Conservation (phyloP, 2,113 vertebrate genomes). For the Pandion haliaetus region DNA sequence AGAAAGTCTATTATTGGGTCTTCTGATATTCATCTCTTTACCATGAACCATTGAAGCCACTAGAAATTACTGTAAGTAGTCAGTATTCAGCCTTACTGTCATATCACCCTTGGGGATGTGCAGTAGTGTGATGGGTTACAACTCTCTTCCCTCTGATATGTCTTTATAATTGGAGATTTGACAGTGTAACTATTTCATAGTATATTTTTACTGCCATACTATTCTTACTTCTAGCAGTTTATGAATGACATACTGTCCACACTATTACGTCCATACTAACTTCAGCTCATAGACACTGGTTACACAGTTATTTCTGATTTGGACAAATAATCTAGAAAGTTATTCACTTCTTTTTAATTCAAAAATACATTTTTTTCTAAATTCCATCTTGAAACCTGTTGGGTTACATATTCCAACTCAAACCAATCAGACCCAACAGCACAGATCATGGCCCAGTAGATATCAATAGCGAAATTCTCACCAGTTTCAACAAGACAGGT, state of each 20-base stretch:
- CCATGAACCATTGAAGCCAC: slow-evolving; percentile 42
- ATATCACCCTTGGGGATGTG: slow-evolving; percentile 31
- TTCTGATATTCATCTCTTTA: slow-evolving; percentile 36
- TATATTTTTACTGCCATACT: slow-evolving; percentile 18
- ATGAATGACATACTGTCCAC: neutral
- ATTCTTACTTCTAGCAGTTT: neutral
- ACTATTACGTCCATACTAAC: neutral
- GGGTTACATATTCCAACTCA: neutral
- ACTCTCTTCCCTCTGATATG: slow-evolving; percentile 26
- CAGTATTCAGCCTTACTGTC: slow-evolving; percentile 26
- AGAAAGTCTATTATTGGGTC: slow-evolving; percentile 29
- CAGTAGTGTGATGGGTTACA: slow-evolving; percentile 19
- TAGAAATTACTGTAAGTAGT: slow-evolving; percentile 49
- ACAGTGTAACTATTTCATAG: slow-evolving; percentile 18
- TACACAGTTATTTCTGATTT: neutral
- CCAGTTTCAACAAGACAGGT: neutral
- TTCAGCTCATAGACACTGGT: neutral
- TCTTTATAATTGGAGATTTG: slow-evolving; percentile 57
- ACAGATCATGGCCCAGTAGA: neutral
- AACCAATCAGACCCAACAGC: neutral
- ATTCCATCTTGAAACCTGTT: neutral
- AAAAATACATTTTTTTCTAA: neutral
- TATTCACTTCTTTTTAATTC: neutral
- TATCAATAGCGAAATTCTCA: neutral
- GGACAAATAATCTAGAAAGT: neutral